A percentile compares a stretch with the other conserved stretches of the same genome.
Conservation (phyloP, 1,140 invertebrate genomes). For the Cotesia chilonis region DNA sequence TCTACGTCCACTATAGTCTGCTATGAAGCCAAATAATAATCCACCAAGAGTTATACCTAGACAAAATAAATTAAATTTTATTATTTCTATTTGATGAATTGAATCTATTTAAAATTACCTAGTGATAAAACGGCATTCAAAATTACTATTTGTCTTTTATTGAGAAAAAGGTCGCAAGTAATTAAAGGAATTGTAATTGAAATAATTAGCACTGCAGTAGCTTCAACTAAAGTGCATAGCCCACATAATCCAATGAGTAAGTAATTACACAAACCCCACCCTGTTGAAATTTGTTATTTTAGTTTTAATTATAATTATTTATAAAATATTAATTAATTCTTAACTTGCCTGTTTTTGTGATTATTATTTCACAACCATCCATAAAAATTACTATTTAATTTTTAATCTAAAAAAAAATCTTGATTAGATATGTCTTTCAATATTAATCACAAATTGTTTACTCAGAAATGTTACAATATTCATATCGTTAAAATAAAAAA, state of each 20-base stretch:
- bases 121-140: constrained; percentile 43
- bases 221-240: constrained; percentile 47
- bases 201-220: constrained; percentile 41
- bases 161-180: constrained; percentile 45
- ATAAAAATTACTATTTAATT: constrained; percentile 30
- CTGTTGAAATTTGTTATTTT: constrained; percentile 30
- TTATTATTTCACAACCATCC: constrained; percentile 43
- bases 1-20: constrained; percentile 46
- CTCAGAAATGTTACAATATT: background rate
- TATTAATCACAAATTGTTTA: background rate
- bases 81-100: background rate
- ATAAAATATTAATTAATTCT: background rate
- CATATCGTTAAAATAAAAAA: too few relatives aligned
- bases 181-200: constrained; percentile 43
- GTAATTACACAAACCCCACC: constrained; percentile 50
- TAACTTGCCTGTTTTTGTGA: constrained; percentile 45
- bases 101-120: constrained; percentile 35
- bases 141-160: constrained; percentile 35
- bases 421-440: background rate
- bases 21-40: constrained; percentile 47
- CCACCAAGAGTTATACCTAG: constrained; percentile 50
- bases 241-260: constrained; percentile 46
- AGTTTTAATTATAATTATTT: background rate
- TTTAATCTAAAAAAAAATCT: background rate
- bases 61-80: constrained; percentile 14